Evolutionary conservation across 2,113 vertebrate genomes (phyloP).

Genomic region (Silurus asotus): DNA sequence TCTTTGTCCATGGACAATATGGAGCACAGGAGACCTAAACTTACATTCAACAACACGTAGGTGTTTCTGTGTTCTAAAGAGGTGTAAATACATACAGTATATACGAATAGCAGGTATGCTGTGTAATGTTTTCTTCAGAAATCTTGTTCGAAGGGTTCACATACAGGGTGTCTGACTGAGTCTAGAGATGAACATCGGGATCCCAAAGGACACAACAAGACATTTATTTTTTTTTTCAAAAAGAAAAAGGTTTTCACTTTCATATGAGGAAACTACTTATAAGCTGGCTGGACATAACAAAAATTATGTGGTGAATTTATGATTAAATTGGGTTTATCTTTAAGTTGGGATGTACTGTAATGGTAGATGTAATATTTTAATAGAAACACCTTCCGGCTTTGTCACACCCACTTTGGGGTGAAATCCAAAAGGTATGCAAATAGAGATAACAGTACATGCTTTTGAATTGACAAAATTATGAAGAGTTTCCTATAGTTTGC

Average conservation of each 20-base stretch:
- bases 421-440: not conserved
- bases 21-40: slow-evolving; percentile 83
- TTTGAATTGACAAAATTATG: too few relatives aligned
- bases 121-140: not conserved
- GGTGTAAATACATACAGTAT: not conserved
- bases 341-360: not conserved
- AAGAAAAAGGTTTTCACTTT: not conserved
- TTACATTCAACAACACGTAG: slow-evolving; percentile 90
- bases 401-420: not conserved
- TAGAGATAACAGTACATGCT: too few relatives aligned
- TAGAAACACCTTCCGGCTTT: not conserved
- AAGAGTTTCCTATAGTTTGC: too few relatives aligned
- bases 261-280: not conserved
- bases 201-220: not conserved
- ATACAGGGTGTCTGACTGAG: not conserved
- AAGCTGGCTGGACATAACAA: not conserved
- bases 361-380: not conserved
- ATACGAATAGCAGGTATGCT: not conserved
- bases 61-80: slow-evolving; percentile 37
- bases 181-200: not conserved
- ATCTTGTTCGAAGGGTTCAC: not conserved
- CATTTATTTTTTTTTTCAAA: too few relatives aligned
- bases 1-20: slow-evolving; percentile 75
- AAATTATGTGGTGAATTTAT: not conserved
- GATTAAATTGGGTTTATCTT: not conserved